Evolutionary conservation across 2,113 vertebrate species (phyloP), one percentile per base, ranked within the genome.

Genomic region (Forbesichthys papilliferus): DNA sequence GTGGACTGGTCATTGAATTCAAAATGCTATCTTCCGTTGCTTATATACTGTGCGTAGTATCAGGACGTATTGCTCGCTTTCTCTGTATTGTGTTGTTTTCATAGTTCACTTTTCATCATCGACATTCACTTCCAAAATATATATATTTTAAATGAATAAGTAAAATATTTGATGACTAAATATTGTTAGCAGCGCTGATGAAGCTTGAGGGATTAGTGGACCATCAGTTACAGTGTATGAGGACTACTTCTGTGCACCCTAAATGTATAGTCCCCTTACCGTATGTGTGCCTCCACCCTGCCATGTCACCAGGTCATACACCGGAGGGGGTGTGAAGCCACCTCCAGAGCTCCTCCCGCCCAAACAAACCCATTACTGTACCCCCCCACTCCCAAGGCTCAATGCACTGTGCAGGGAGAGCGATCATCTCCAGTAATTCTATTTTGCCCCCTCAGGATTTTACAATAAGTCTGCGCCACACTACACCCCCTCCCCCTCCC

Each of bases 381-480:
- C 11, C 3, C 11, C 72, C 70, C 61, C 70, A 67, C 11, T 87
- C 62, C 73, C 61, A 86, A 84, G 80, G 79, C 84, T 83, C 75
- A 67, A 54, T 77, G 81, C 87, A 74, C 84, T 52, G 71, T 61
- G 81, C 77, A 54, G 63, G 36, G 68, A 80, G 85, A 80, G 85
- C 79, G 78, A 91, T 89, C 87, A 87, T 84, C 81, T 81, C 83
- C 68, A 61, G 86, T 90, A 89, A 92, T 92, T 91, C 84, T 85
- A 87, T 92, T 90, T 91, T 87, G 85, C 80, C 88, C 82, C 87
- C 85, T 88, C 54, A 20, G 84, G 89, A 90, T 89, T 90, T 91
- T 79, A 84, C 89, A 89, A 88, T 90, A 85, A 87, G 82, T 69
- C 75, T 71, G 80, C 88, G 87, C 64, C 60, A 64, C 86, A 66